phyloP scores from a whole-genome alignment of 2,797 vertebrate species.

The Loris lydekkerianus region DNA sequence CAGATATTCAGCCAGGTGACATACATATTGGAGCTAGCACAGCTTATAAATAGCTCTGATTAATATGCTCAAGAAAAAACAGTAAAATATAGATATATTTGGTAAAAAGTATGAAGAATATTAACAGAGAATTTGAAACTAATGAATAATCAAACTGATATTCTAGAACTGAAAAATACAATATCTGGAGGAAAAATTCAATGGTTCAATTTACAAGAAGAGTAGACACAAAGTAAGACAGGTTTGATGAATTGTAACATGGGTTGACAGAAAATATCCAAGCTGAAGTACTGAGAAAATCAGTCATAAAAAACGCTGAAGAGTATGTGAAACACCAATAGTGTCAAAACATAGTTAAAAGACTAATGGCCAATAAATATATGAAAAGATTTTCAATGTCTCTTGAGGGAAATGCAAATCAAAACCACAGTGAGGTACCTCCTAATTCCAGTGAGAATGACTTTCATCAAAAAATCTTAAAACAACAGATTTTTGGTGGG shows the following conservation, averaged over 20 bases:
- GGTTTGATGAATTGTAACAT: background rate
- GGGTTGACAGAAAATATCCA: background rate
- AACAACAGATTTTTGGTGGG: too few species aligned
- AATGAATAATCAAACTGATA: background rate
- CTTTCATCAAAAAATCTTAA: too few species aligned
- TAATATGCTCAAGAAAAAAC: background rate
- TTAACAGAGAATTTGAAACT: background rate
- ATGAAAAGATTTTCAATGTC: too few species aligned
- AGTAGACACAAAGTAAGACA: background rate
- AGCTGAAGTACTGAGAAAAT: background rate
- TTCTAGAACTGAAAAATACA: background rate
- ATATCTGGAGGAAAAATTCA: background rate
- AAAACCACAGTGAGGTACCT: too few species aligned
- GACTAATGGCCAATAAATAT: too few species aligned
- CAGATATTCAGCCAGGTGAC: background rate
- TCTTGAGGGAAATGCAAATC: too few species aligned
- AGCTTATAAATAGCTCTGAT: background rate
- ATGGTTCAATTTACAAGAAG: background rate
- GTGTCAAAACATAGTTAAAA: background rate
- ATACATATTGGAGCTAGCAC: background rate
- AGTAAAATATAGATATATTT: background rate
- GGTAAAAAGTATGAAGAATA: background rate
- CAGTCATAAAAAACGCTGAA: background rate
- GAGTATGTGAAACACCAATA: background rate
- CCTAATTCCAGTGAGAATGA: too few species aligned